These are phyloP conservation scores for Lucinisca nassula DNA, from an alignment of 2,888 invertebrate genomes.

Conservation along the genomic window DNA sequence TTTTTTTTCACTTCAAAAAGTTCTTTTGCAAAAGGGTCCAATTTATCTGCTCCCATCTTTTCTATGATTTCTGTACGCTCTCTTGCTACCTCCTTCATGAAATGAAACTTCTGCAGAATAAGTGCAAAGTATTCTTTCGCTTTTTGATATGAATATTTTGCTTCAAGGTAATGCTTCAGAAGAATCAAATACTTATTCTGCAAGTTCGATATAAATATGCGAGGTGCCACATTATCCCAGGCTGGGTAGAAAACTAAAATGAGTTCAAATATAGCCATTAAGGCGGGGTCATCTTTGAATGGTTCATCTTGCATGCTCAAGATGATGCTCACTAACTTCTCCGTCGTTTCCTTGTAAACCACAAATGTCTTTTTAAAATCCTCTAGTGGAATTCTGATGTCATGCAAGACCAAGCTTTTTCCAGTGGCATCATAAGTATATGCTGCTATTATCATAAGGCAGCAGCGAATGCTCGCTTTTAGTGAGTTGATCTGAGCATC, in stretches of 20 bases:
- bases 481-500: not conserved
- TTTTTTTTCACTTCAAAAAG: not conserved
- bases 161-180: constrained; percentile 87
- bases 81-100: not conserved
- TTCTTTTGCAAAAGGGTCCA: not conserved
- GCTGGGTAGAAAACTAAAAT: not conserved
- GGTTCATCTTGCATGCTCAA: not conserved
- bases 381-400: not conserved
- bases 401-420: not conserved
- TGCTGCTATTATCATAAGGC: not conserved
- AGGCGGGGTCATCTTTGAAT: not conserved
- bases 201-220: constrained; percentile 79
- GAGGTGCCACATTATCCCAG: not conserved
- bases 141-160: constrained; percentile 80
- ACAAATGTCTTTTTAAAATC: not conserved
- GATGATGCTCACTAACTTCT: not conserved
- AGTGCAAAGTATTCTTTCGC: constrained; percentile 29
- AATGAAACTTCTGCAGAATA: not conserved
- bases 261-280: not conserved
- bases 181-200: constrained; percentile 89
- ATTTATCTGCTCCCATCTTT: not conserved
- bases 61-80: not conserved
- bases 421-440: not conserved
- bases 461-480: not conserved
- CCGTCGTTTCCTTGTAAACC: not conserved